phyloP scores from a whole-genome alignment of 2,113 vertebrate species.

The Neomonachus schauinslandi region DNA sequence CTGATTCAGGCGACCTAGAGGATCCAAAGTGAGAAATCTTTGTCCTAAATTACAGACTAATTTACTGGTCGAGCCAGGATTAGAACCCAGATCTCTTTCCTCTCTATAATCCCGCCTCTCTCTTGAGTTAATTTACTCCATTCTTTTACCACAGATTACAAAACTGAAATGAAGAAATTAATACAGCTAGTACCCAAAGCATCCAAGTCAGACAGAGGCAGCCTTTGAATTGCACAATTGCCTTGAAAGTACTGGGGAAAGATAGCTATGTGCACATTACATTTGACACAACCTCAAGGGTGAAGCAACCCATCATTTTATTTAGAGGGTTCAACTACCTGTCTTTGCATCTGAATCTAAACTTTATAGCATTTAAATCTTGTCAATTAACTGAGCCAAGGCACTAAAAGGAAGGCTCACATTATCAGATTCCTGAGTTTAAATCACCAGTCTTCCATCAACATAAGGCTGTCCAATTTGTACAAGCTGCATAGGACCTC shows the following conservation, averaged over 20 bases:
- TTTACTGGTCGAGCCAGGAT: background rate
- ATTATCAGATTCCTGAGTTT: background rate
- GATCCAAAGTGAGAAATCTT: background rate
- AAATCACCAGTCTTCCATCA: background rate
- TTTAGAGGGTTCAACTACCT: background rate
- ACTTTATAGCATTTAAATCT: background rate
- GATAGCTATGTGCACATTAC: constrained; percentile 1
- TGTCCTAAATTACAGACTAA: background rate
- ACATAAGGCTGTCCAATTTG: background rate
- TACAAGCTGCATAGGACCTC: background rate
- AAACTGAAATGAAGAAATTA: constrained; percentile 67
- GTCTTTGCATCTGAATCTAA: background rate
- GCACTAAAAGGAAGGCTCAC: background rate
- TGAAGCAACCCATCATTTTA: constrained; percentile 30
- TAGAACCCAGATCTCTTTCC: background rate
- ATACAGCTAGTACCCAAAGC: background rate
- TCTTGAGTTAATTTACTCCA: constrained; percentile 57
- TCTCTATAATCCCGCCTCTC: background rate
- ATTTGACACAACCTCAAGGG: constrained; percentile 26
- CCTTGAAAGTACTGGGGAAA: constrained; percentile 18
- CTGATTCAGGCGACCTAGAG: background rate
- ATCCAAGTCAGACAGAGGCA: background rate
- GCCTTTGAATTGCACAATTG: constrained; percentile 33
- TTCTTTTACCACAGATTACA: constrained; percentile 62
- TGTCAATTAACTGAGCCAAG: background rate